Conservation (phyloP, 1,140 invertebrate genomes). For the Nasonia vitripennis region DNA sequence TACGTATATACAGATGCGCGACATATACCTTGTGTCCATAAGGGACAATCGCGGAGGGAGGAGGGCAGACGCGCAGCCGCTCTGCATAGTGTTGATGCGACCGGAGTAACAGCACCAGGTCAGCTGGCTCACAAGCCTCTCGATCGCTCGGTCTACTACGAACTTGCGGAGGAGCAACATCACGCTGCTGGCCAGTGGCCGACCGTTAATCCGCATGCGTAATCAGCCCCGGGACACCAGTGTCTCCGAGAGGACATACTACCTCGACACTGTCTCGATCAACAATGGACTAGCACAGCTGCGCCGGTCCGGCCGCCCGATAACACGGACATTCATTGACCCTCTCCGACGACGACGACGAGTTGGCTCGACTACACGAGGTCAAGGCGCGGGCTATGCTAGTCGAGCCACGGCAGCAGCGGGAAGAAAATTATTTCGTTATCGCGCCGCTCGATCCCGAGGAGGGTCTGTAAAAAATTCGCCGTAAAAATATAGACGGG, state of each 20-base stretch:
- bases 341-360: not conserved
- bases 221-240: not conserved
- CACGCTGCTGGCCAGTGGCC: not conserved
- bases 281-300: constrained; percentile 2
- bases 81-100: not conserved
- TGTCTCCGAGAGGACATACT: constrained; percentile 10
- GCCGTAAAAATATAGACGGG: not conserved
- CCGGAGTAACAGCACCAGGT: not conserved
- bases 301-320: not conserved
- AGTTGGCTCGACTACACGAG: not conserved
- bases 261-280: constrained; percentile 4
- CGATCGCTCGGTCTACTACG: not conserved
- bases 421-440: too few relatives aligned
- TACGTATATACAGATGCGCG: not conserved
- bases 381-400: not conserved
- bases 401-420: too few relatives aligned
- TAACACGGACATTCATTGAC: constrained; percentile 12
- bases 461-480: too few relatives aligned
- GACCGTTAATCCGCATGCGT: constrained; percentile 13
- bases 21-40: not conserved
- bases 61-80: not conserved
- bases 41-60: not conserved
- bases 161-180: not conserved
- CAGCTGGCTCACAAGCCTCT: not conserved
- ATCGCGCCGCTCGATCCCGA: too few relatives aligned